Conservation (phyloP, 2,888 invertebrate species). For the Hydriomena furcata region DNA sequence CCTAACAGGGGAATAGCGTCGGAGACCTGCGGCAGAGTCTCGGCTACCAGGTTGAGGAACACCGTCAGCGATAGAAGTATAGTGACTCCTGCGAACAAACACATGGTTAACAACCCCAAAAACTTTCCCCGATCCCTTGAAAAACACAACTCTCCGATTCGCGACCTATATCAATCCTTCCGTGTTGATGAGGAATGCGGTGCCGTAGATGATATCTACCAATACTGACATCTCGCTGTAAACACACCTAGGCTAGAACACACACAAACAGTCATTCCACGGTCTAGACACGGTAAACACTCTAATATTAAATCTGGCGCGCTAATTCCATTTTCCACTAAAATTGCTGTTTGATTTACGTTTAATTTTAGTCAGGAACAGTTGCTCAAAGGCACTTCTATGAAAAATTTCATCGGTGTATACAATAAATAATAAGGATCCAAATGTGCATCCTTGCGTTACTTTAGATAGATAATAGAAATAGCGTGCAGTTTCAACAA, state of each 20-base stretch:
- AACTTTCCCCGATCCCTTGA: not conserved
- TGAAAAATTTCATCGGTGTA: constrained; percentile 15
- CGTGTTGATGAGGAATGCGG: constrained; percentile 38
- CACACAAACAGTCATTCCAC: constrained; percentile 57
- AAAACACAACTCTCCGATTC: constrained; percentile 54
- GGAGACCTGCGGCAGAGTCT: constrained; percentile 99
- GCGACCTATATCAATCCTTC: constrained; percentile 11
- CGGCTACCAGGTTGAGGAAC: constrained; percentile 99
- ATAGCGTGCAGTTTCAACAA: constrained; percentile 48
- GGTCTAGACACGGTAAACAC: constrained; percentile 57
- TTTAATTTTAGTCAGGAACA: not conserved
- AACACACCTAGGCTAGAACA: constrained; percentile 45
- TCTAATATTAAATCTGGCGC: constrained; percentile 58
- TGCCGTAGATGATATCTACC: constrained; percentile 45
- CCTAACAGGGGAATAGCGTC: constrained; percentile 99
- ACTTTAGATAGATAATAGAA: constrained; percentile 31
- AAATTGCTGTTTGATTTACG: constrained; percentile 42
- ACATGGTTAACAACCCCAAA: constrained; percentile 81
- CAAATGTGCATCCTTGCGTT: constrained; percentile 31
- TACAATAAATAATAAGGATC: constrained; percentile 26
- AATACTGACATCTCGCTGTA: constrained; percentile 49
- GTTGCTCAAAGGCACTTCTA: constrained; percentile 2
- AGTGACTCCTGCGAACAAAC: constrained; percentile 97
- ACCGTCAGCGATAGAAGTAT: constrained; percentile 99
- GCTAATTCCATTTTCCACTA: constrained; percentile 51